Conservation (phyloP, 2,888 invertebrate genomes). For the Dioctria rufipes region DNA sequence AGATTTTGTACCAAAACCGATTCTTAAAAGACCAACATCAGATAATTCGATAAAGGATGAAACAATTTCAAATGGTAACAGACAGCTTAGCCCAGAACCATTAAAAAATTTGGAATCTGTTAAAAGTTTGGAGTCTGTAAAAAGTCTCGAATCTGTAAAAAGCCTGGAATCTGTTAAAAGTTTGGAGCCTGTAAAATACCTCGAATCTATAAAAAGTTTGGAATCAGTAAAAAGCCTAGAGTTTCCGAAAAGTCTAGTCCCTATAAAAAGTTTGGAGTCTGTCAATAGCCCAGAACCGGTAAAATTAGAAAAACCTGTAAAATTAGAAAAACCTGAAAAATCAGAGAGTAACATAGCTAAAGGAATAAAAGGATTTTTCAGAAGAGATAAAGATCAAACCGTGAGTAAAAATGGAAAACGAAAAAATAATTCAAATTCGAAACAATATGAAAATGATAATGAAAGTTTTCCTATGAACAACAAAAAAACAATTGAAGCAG, state of each 20-base stretch:
- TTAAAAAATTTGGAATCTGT: conserved; percentile 5
- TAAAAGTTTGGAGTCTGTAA: too few species aligned
- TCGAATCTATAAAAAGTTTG: too few species aligned
- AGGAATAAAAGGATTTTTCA: conserved; percentile 63
- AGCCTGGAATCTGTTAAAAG: too few species aligned
- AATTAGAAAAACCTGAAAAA: conserved; percentile 27
- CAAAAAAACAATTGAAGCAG: conserved; percentile 63
- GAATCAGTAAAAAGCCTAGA: too few species aligned
- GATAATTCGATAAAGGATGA: conserved; percentile 69
- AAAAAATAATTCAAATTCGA: neutral
- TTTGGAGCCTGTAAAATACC: too few species aligned
- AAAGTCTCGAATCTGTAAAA: too few species aligned
- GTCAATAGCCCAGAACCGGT: neutral
- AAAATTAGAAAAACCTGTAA: neutral
- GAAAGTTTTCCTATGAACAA: conserved; percentile 63
- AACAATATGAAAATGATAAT: conserved; percentile 65
- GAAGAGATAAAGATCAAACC: conserved; percentile 57
- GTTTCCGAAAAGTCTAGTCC: too few species aligned
- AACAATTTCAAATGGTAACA: conserved; percentile 27
- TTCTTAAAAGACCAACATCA: conserved; percentile 77
- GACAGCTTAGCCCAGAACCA: conserved; percentile 43
- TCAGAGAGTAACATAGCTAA: conserved; percentile 52
- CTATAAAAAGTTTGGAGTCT: neutral
- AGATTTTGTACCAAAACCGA: conserved; percentile 84
- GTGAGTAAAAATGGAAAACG: conserved; percentile 1